Conservation (phyloP, 2,797 vertebrate species). For the Tragelaphus oryx region DNA sequence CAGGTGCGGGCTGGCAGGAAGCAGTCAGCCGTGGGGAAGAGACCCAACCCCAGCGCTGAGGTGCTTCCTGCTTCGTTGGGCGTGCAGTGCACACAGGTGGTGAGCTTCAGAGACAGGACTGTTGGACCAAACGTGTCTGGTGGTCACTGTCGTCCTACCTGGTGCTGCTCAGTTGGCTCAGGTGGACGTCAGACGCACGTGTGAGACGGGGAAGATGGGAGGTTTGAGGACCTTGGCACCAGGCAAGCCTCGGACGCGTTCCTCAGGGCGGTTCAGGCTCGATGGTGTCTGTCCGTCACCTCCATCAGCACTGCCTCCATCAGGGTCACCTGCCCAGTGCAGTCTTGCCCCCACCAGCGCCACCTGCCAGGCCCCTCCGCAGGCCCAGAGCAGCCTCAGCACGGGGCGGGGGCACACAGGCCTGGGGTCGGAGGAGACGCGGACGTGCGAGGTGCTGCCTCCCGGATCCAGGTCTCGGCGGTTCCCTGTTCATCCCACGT, state of each 20-base stretch:
- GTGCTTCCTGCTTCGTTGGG: not conserved
- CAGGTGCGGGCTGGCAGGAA: not conserved
- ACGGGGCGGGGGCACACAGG: accelerated
- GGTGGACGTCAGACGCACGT: not conserved
- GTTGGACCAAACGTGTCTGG: not conserved
- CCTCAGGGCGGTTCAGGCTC: not conserved
- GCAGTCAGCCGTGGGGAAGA: not conserved
- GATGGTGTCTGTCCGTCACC: accelerated
- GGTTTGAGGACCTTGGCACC: accelerated
- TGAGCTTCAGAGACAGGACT: too few species aligned
- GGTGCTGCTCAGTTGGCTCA: not conserved
- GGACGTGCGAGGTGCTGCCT: too few species aligned
- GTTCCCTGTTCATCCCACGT: not conserved
- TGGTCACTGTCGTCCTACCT: not conserved
- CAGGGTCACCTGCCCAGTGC: accelerated
- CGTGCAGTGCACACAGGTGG: too few species aligned
- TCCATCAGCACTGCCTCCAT: not conserved
- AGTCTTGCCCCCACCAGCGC: too few species aligned
- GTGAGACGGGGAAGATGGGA: too few species aligned
- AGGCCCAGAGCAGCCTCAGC: not conserved
- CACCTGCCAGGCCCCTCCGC: not conserved
- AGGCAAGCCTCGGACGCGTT: not conserved
- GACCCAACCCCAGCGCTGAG: not conserved
- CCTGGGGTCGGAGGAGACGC: not conserved
- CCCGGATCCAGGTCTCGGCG: not conserved